Base-by-base conservation (phyloP, 2,113 vertebrate genomes). In the Reinhardtius hippoglossoides region DNA sequence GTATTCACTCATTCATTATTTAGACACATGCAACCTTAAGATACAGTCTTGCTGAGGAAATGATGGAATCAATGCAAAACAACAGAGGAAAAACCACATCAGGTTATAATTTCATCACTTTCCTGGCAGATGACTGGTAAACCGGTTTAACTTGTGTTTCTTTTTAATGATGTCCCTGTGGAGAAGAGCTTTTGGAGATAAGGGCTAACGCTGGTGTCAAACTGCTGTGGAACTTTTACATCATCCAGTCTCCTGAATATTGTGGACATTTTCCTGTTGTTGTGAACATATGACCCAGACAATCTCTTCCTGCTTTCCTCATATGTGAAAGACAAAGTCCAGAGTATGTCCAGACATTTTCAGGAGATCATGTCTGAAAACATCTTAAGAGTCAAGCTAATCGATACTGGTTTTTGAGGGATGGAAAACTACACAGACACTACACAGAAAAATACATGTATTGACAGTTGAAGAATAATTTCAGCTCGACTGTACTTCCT, bases 1-100 rank as follows among this genome's bases (percentile, higher is more conserved):
- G 2, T 46, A 57, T 66, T 74, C 46, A 44, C 35, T 72, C 18
- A 86, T 88, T 48, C 67, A 89, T 90, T 80, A 89, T 88, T 80
- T 64, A 84, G 46, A 60, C 5, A 26, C 63, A 23, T 66, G 64
- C 27, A 73, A 80, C 46, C 71, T 83, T 78, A 68, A 77, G 57
- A 82, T 61, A 61, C 12, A 79, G 13, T 46, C 44, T 46, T 3
- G 14, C 3, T 15, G 42, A 46, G 42, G 74, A 46, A 52, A 69
- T 82, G 50, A 68, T 78, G 63, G 62, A 79, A 78, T 71, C 64
- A 70, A 64, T 71, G 44, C 57, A 84, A 82, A 60, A 46, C 9
- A 82, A 62, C 66, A 57, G 13, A 59, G 52, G 37, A 63, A 31
- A 40, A 14, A 65, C n/a, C 52, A 73, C 40, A 77, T 62, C 44